Evolutionary conservation across 2,113 vertebrate genomes (phyloP).

Genomic region (Thymallus thymallus): DNA sequence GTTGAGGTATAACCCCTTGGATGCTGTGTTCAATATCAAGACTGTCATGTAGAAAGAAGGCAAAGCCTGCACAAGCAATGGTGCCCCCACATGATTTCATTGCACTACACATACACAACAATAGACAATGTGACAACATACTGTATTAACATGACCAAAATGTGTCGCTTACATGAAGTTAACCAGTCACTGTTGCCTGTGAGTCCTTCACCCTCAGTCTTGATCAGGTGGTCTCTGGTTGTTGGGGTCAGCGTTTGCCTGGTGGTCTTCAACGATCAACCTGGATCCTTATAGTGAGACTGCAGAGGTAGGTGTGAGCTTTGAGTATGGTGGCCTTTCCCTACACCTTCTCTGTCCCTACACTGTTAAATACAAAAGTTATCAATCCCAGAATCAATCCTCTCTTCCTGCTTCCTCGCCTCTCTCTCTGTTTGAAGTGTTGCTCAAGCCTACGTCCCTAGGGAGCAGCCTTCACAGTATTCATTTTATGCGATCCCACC

Average conservation of each 20-base stretch:
- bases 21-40: neutral
- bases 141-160: neutral
- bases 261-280: neutral
- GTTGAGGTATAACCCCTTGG: neutral
- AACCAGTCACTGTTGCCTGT: neutral
- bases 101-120: no score
- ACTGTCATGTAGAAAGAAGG: neutral
- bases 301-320: neutral
- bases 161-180: neutral
- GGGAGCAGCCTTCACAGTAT: neutral
- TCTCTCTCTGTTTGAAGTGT: neutral
- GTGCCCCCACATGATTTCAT: no score
- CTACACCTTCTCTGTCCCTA: neutral
- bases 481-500: no score
- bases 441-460: neutral
- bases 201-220: neutral
- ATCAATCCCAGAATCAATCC: conserved; percentile 22
- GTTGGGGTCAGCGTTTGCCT: neutral
- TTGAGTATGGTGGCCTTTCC: neutral
- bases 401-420: neutral
- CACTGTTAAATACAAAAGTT: neutral
- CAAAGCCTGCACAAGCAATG: no score
- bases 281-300: neutral
- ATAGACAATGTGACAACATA: neutral
- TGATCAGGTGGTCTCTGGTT: no score